These are phyloP conservation scores for Drosophila bunnanda DNA, from an alignment of 2,888 invertebrate genomes.

Conservation along the genomic window DNA sequence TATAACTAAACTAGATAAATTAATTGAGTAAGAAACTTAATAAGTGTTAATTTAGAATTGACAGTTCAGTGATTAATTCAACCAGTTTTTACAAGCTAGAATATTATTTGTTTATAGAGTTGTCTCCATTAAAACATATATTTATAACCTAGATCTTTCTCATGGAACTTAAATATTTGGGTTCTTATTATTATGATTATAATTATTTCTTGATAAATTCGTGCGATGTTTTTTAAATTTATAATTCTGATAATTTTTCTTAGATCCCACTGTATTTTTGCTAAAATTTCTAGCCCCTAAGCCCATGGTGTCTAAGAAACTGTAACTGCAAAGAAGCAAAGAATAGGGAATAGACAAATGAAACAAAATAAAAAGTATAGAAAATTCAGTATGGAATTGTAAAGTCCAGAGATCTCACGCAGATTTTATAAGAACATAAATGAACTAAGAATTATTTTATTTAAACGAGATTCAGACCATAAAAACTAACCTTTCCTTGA, in stretches of 20 bases:
- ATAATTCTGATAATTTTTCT: accelerated
- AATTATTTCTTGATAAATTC: too few species aligned
- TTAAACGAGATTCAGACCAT: background rate
- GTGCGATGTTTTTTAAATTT: too few species aligned
- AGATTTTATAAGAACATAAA: background rate
- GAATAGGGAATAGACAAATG: background rate
- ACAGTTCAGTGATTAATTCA: background rate
- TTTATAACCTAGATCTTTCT: too few species aligned
- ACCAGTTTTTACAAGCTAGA: background rate
- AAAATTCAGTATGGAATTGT: background rate
- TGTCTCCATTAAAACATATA: too few species aligned
- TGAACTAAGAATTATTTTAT: background rate
- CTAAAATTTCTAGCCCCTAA: background rate
- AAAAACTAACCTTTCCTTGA: background rate
- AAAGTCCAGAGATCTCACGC: background rate
- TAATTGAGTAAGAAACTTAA: too few species aligned
- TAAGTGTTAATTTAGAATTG: background rate
- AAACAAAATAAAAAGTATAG: background rate
- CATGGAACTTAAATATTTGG: too few species aligned
- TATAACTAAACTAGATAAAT: background rate
- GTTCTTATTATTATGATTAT: too few species aligned
- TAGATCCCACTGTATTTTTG: background rate
- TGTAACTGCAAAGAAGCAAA: background rate
- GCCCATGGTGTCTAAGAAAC: background rate
- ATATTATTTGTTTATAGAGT: too few species aligned